Conservation (phyloP, 2,113 vertebrate genomes). For the Hippolais icterina region DNA sequence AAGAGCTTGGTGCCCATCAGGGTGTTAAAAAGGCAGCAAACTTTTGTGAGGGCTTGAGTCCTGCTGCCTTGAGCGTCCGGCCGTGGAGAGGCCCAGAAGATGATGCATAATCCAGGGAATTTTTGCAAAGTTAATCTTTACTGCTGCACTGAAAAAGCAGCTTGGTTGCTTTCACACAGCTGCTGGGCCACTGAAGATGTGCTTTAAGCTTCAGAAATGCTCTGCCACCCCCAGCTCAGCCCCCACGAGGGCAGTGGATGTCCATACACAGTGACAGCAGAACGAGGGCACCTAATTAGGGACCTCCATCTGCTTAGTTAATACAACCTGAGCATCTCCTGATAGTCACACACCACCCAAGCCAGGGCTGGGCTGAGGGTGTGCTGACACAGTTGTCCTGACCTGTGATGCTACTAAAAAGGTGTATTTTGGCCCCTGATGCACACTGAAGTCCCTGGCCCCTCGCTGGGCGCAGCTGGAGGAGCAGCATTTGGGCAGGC, state of each 20-base stretch:
- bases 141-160: background rate
- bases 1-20: background rate
- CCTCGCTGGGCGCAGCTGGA: accelerated
- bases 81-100: background rate
- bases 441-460: too few species aligned
- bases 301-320: background rate
- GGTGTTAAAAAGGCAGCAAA: background rate
- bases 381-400: background rate
- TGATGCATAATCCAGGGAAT: background rate
- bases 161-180: background rate
- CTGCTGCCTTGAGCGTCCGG: background rate
- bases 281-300: background rate
- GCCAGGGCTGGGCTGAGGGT: background rate
- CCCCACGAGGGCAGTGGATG: background rate
- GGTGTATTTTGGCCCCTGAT: background rate
- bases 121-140: background rate
- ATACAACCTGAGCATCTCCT: background rate
- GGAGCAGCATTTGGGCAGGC: accelerated
- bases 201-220: background rate
- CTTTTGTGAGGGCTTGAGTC: background rate
- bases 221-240: background rate
- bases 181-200: background rate
- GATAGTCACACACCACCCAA: background rate
- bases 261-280: accelerated
- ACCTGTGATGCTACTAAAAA: accelerated